Percentiles rank a stretch among this genome's conserved stretches.
phyloP scores from a whole-genome alignment of 1,140 invertebrate genomes.

The Sycophila sp. region DNA sequence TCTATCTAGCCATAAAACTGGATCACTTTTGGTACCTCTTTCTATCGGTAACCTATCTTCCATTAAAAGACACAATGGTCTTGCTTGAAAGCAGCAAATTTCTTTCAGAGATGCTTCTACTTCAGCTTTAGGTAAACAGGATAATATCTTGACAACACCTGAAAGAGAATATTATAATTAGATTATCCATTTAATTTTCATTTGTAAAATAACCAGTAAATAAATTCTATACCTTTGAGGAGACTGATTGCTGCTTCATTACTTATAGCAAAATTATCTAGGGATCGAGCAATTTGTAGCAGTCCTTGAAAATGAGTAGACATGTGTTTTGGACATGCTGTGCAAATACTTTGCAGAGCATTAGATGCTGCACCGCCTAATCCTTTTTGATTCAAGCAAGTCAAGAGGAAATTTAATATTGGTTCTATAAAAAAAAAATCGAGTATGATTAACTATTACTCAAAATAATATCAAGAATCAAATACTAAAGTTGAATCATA shows the following conservation, averaged over 20 bases:
- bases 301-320: conserved; percentile 81
- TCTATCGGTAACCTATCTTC: conserved; percentile 61
- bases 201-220: conserved; percentile 2
- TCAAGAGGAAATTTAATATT: conserved; percentile 82
- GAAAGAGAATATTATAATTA: conserved; percentile 36
- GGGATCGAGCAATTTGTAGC: conserved; percentile 80
- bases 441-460: background rate
- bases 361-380: conserved; percentile 81
- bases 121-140: conserved; percentile 70
- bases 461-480: background rate
- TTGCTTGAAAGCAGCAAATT: conserved; percentile 81
- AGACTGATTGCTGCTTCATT: conserved; percentile 85
- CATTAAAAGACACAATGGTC: conserved; percentile 72
- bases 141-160: conserved; percentile 74
- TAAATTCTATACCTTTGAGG: conserved; percentile 74
- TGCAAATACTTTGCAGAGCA: conserved; percentile 80
- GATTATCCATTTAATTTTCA: conserved; percentile 4
- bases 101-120: conserved; percentile 80
- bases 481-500: conserved; percentile 46
- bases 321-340: conserved; percentile 83
- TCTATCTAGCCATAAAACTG: conserved; percentile 92
- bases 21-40: conserved; percentile 75
- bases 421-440: conserved; percentile 70
- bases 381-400: conserved; percentile 77
- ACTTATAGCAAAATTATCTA: conserved; percentile 83